Base-by-base conservation (phyloP, 2,888 invertebrate species). In the Spodoptera littoralis region DNA sequence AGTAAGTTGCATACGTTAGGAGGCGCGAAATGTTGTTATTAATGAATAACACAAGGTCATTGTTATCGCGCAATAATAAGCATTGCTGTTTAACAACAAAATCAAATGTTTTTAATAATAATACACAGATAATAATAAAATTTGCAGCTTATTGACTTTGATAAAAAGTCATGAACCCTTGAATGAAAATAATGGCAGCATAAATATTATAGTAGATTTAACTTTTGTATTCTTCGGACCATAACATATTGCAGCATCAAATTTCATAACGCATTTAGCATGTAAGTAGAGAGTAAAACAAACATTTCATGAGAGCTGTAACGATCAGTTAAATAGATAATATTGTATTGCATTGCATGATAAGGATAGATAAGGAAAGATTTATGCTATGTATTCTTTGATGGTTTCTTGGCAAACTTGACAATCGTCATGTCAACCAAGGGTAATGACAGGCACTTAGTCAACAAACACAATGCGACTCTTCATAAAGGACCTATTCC, bases 11-110 rank as follows among this genome's bases (percentile, higher is more conserved):
- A 59, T 57, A 45, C 51, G 56, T 71, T 64, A 60, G 36, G 22
- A 30, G 43, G 50, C 67, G 58, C 24, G 57, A 27, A 53, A 73
- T 70, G 70, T 75, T 73, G 51, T 42, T 60, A n/a, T 55, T 52
- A 45, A 70, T 69, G 64, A 76, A 70, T 75, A 74, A 77, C 67
- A 79, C 66, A 82, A 77, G 79, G 79, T 71, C 74, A 72, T 77
- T 79, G 75, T 78, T 65, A 68, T 60, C 65, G 54, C 50, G 60
- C 68, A 59, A 71, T 73, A 73, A 75, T 70, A 61, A 60, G 24
- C 58, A 56, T 64, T 48, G 45, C 50, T 68, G 69, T 80, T 65
- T 68, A 59, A 73, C 63, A 78, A 76, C 58, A 65, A 66, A 64
- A 68, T 58, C 50, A 48, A 36, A 36, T 36, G 59, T 72, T 65